Base-by-base conservation (phyloP, 2,113 vertebrate species). In the Peromyscus leucopus region DNA sequence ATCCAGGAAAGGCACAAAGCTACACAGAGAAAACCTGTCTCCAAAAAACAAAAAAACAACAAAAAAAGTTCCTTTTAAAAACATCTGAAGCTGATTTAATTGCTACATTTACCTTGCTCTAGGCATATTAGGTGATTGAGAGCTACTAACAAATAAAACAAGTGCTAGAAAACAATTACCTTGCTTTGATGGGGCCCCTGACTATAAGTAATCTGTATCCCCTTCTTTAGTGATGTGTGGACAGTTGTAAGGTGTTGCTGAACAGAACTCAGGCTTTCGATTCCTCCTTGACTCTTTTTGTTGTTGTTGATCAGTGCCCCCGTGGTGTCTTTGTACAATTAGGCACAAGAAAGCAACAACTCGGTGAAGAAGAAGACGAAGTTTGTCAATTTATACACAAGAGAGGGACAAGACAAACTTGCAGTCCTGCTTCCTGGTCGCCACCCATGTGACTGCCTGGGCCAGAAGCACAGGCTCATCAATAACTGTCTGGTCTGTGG, bases 401-500 rank as follows among this genome's bases (percentile, higher is more conserved):
- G 99, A 98, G 99, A 99, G 94, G 99, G 99, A 19, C 99, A 99
- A 96, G 99, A 99, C 98, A 99, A 97, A 92, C 98, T 99, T 97
- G 95, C 99, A 0, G 98, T 99, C 36, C 96, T 99, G 22, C 99
- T 99, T 51, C 99, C 99, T 0, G 99, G 99, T 24, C 99, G 99
- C 51, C 98, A 99, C 6, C 5, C 98, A 71, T 99, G 99, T 2
- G 99, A 99, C 26, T 99, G 99, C 98, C 98, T 99, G 96, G 99
- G 99, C 93, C 99, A 99, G 98, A 99, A 99, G 97, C 99, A 99
- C 98, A 99, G 98, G 67, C 99, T 99, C 46, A 98, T 99, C 98
- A 99, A 99, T 98, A 99, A 99, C 99, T 99, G 99, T 98, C 96
- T 99, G 98, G 98, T 97, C 61, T 99, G 99, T 0, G 99, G 99